phyloP scores from a whole-genome alignment of 2,888 invertebrate genomes.

The Acronicta leporina region DNA sequence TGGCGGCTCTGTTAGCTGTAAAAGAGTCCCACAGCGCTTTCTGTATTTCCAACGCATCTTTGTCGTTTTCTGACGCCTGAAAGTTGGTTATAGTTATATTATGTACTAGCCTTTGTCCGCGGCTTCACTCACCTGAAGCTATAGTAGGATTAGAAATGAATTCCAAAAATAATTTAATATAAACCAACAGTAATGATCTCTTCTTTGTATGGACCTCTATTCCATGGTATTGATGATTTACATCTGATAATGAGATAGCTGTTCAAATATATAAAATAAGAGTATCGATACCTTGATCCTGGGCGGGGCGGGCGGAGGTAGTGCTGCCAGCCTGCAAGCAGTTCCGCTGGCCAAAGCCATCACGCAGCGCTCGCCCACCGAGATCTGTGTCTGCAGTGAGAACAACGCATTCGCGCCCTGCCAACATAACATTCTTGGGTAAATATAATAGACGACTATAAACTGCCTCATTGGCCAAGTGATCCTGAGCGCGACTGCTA shows the following conservation, averaged over 20 bases:
- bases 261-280: too few relatives aligned
- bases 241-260: too few relatives aligned
- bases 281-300: slow-evolving; percentile 71
- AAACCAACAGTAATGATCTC: too few relatives aligned
- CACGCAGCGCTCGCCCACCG: slow-evolving; percentile 96
- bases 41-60: slow-evolving; percentile 82
- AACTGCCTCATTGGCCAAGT: too few relatives aligned
- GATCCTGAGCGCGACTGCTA: too few relatives aligned
- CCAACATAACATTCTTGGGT: background rate
- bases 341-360: slow-evolving; percentile 97
- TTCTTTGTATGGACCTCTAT: too few relatives aligned
- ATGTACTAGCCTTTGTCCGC: too few relatives aligned
- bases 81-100: slow-evolving; percentile 2
- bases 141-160: too few relatives aligned
- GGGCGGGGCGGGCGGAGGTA: slow-evolving; percentile 90
- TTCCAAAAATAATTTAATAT: too few relatives aligned
- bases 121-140: too few relatives aligned
- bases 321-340: slow-evolving; percentile 93
- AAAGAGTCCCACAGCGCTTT: slow-evolving; percentile 82
- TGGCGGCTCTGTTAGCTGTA: slow-evolving; percentile 77
- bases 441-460: too few relatives aligned
- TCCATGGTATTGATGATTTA: too few relatives aligned
- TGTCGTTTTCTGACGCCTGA: slow-evolving; percentile 83
- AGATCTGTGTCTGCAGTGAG: slow-evolving; percentile 94
- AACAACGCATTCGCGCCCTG: slow-evolving; percentile 98